A percentile compares a stretch with the other conserved stretches of the same genome.
These are phyloP conservation scores for Drosophila gunungcola DNA, from an alignment of 1,140 invertebrate genomes.

Conservation along the genomic window DNA sequence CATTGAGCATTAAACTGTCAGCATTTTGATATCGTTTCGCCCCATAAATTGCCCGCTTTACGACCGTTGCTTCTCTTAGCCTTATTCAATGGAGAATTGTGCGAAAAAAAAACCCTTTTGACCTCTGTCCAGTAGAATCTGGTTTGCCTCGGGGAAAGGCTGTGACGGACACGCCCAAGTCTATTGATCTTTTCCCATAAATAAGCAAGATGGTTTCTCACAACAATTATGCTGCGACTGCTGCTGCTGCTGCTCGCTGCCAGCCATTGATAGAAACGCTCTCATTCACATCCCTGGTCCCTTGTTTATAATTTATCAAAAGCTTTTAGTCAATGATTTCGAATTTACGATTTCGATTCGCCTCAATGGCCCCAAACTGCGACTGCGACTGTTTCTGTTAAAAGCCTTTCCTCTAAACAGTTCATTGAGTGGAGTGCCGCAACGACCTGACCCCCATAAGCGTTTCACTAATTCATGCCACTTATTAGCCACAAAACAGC, in stretches of 20 bases:
- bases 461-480: slow-evolving; percentile 80
- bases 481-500: slow-evolving; percentile 68
- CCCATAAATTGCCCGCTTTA: slow-evolving; percentile 68
- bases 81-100: slow-evolving; percentile 29
- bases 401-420: slow-evolving; percentile 69
- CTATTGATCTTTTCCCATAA: slow-evolving; percentile 66
- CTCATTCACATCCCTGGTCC: slow-evolving; percentile 44
- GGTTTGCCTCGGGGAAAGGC: slow-evolving; percentile 58
- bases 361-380: slow-evolving; percentile 69
- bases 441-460: slow-evolving; percentile 74
- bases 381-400: slow-evolving; percentile 48
- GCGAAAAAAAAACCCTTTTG: slow-evolving; percentile 67
- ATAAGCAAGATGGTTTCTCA: slow-evolving; percentile 70
- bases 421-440: slow-evolving; percentile 71
- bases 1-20: slow-evolving; percentile 66
- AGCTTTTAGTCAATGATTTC: slow-evolving; percentile 83
- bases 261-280: slow-evolving; percentile 66
- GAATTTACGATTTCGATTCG: slow-evolving; percentile 75
- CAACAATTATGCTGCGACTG: slow-evolving; percentile 62
- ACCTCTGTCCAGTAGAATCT: slow-evolving; percentile 53
- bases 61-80: slow-evolving; percentile 36
- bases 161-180: slow-evolving; percentile 57
- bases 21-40: slow-evolving; percentile 66
- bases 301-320: slow-evolving; percentile 76
- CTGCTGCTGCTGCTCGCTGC: neutral